Conservation (phyloP, 2,797 vertebrate species). For the Hapalemur alaotrensis region DNA sequence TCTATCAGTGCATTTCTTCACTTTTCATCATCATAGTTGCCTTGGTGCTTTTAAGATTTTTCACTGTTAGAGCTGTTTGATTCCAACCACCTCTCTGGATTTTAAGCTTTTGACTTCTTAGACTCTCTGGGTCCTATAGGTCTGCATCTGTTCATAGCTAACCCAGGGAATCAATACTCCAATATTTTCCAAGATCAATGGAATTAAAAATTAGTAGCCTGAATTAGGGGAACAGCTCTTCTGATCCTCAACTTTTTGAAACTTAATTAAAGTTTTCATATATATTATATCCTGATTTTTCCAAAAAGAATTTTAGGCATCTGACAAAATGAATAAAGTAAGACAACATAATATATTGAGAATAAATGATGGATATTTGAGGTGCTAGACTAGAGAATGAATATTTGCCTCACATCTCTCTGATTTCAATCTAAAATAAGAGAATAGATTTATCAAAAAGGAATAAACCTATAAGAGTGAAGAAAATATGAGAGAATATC, state of each 20-base stretch:
- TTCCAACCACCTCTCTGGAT: background rate
- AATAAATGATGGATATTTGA: conserved; percentile 19
- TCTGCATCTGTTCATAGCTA: conserved; percentile 39
- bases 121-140: background rate
- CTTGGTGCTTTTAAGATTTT: conserved; percentile 26
- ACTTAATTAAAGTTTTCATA: background rate
- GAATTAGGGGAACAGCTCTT: background rate
- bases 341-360: background rate
- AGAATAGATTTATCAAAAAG: background rate
- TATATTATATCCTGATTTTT: conserved; percentile 21
- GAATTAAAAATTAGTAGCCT: conserved; percentile 41
- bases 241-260: conserved; percentile 36
- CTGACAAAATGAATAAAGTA: conserved; percentile 7
- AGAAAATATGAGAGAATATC: background rate
- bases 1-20: background rate
- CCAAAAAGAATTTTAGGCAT: conserved; percentile 2
- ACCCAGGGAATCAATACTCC: conserved; percentile 23
- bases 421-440: conserved; percentile 3
- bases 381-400: background rate
- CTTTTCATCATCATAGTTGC: background rate
- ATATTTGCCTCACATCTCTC: background rate
- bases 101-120: conserved; percentile 21
- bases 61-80: conserved; percentile 25
- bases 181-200: conserved; percentile 28
- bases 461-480: background rate